Base-by-base conservation (phyloP, 2,888 invertebrate genomes). In the Hypomecis punctinalis region DNA sequence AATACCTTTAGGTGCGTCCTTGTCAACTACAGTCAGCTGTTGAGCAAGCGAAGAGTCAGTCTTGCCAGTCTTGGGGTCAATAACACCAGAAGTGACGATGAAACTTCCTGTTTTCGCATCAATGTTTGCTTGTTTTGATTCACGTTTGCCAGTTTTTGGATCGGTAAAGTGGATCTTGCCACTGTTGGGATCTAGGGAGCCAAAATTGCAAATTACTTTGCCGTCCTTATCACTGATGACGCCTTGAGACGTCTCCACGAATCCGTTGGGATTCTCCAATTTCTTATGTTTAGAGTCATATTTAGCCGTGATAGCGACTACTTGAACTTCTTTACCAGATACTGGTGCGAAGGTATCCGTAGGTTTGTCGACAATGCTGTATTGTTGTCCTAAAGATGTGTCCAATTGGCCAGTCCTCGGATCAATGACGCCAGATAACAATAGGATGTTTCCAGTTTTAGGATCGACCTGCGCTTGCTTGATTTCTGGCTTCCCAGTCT, bases 221-320 rank as follows among this genome's bases (percentile, higher is more conserved):
- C 95, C 94, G 47, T 96, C 96, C 86, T 95, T 95, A 70, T 95
- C 95, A 73, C 95, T 95, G 68, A 96, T 94, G 73, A 95, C 91
- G 63, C 90, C 89, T 80, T 89, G 86, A 0, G 92, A 92, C 1
- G 88, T 90, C 73, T 93, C 94, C 40, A 94, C 84, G 52, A 91
- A 93, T 23, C 94, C 94, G 55, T 93, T 94, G 7, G 94, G 93
- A 69, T 93, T 89, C 68, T 95, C 94, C 8, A 95, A 80, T 77
- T 94, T 94, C 61, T 94, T 94, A 47, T 89, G 93, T 80, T 95
- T 94, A 0, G 94, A 88, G 73, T 95, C 95, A 71, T 94, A 94
- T 80, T 93, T 94, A 33, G 92, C 93, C 4, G 95, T 95, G 1
- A 95, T 89, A 0, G 94, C 94, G 35, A 94, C 94, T 5, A 95